Conservation (phyloP, 2,113 vertebrate species). For the Mystacornis crossleyi region DNA sequence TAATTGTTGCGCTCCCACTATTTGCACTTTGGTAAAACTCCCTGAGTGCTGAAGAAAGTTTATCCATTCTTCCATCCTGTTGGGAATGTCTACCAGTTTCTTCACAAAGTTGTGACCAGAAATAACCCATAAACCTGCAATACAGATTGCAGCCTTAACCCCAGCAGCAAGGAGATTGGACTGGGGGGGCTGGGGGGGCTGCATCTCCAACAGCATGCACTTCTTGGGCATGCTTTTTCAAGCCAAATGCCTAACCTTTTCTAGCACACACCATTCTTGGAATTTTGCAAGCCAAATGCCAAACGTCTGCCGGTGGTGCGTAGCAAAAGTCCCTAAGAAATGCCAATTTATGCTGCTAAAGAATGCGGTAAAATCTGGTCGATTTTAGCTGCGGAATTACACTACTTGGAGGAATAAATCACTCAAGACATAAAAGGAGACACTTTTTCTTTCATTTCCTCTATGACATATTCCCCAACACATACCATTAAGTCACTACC, state of each 20-base stretch:
- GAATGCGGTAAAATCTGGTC: background rate
- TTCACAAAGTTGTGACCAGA: background rate
- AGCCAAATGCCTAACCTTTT: background rate
- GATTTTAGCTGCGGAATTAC: background rate
- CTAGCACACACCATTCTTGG: background rate
- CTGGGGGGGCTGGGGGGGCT: background rate
- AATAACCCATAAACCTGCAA: background rate
- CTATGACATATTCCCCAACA: constrained; percentile 55
- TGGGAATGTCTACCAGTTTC: background rate
- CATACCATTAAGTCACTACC: background rate
- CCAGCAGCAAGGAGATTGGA: fast-evolving
- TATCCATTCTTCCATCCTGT: background rate
- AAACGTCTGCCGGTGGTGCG: background rate
- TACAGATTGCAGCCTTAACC: background rate
- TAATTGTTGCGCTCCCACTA: background rate
- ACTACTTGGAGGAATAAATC: background rate
- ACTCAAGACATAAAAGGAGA: background rate
- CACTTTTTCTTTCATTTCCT: constrained; percentile 31
- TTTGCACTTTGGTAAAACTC: background rate
- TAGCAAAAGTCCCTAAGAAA: background rate
- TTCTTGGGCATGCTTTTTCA: background rate
- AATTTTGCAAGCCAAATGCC: background rate
- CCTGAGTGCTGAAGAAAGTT: background rate
- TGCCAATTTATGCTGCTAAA: background rate
- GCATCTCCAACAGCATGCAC: background rate